Evolutionary conservation across 2,888 invertebrate species (phyloP), one percentile per base, ranked within the genome.

Genomic region (Listrodromus nycthemerus): DNA sequence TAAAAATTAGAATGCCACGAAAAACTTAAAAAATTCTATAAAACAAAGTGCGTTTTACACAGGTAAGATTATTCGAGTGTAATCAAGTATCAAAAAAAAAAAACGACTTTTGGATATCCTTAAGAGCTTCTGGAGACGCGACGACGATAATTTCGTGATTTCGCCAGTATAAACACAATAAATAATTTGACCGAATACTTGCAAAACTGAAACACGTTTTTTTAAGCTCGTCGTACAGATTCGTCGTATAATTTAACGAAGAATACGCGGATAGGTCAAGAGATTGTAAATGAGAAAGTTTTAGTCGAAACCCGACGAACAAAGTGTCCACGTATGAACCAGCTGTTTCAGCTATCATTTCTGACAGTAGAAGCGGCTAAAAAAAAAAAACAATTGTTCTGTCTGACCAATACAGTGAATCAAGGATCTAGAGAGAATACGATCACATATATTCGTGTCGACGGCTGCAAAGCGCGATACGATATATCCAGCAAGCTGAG

Each of bases 391-490:
- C 19, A 58, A 27, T 13, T 21, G 21, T 8, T 13, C 41, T 30
- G 27, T 58, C 55, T 37, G 61, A 58, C 30, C 21, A 69, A 61
- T 50, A 33, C 30, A 19, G 58, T 8, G 48, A 48, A 61, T 67
- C 48, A n/a, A 7, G 45, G 73, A 50, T 67, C 24, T n/a, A 13
- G 45, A 50, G 55, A 58, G 21, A 77, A 61, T 41, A 33, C 21
- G n/a, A 13, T 3, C n/a, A 37, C 24, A 19, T 61, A 19, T 82
- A 73, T 77, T 79, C 66, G 55, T 65, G 55, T 48, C 83, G 70
- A 66, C 75, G 79, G 63, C 79, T 83, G 83, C 79, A 50, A 52
- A 75, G 75, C 16, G 75, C 79, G 83, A 83, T 75, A 79, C 75
- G 83, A 80, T 80, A 83, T 80, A 80, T 80, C 79, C 37, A 50